Base-by-base conservation (phyloP, 2,113 vertebrate genomes). In the Pteropus alecto region DNA sequence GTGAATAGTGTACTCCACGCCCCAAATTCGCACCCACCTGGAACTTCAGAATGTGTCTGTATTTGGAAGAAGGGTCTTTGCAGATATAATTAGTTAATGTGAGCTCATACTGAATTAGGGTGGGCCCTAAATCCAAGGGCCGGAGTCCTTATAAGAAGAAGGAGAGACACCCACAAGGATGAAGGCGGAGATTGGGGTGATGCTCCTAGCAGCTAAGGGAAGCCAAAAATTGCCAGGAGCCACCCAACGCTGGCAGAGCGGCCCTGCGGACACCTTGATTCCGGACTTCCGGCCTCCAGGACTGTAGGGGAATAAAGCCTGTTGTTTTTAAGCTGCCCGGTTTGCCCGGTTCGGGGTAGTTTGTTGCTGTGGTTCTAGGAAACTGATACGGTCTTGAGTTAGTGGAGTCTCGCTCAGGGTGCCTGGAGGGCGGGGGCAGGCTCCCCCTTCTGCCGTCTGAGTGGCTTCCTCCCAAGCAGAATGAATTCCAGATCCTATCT, bases 401-500 rank as follows among this genome's bases (percentile, higher is more conserved):
- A 35, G 35, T 18, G 58, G 22, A 73, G 41, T 71, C 76, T 87
- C 54, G 61, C 63, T 87, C 7, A 19, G 48, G 18, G n/a, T 5
- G 11, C 18, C 48, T 7, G 1, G 61, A 77, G 71, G n/a, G 56
- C 63, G 26, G 46, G 56, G 46, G 41, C 28, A 16, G 16, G 6
- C 38, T 33, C 26, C 9, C 51, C 24, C 19, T 8, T 14, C 79
- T n/a, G 35, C 67, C 28, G 63, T 30, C n/a, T 1, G 30, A 1
- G 10, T 0, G 7, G 46, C 22, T 71, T 46, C 41, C 73, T 83
- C 21, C 0, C 18, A 56, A 33, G 77, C n/a, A 90, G 51, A 56
- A 92, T 38, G 43, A 68, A 61, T 43, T 74, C 76, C 88, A 88
- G 94, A 81, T 46, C 48, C 81, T 26, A 43, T 56, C 38, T 58